Evolutionary conservation across 2,113 vertebrate genomes (phyloP).

Genomic region (Carollia perspicillata): DNA sequence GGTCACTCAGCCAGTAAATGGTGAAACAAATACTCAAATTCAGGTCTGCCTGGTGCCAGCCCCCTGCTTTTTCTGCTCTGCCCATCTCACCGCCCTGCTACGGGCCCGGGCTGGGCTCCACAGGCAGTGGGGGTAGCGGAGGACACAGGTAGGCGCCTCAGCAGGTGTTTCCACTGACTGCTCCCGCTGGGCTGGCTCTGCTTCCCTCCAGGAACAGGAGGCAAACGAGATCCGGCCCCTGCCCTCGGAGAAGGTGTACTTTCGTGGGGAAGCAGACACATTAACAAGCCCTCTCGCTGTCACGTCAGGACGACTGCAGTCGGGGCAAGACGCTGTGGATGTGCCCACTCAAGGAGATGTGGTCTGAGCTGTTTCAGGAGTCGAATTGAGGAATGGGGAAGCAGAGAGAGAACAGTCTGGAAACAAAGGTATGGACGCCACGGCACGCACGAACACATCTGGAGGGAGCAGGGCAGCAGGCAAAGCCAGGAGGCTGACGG

Average conservation of each 20-base stretch:
- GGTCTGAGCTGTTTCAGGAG: not conserved
- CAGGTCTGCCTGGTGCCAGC: not conserved
- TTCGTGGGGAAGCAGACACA: not conserved
- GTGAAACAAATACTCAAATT: not conserved
- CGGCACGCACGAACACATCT: not conserved
- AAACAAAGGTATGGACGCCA: not conserved
- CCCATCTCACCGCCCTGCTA: not conserved
- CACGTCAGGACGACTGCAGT: not conserved
- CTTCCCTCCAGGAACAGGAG: not conserved
- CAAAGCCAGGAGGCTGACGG: not conserved
- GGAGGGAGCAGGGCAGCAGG: not conserved
- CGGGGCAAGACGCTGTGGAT: not conserved
- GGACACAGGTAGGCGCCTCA: accelerated
- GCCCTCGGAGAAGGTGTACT: not conserved
- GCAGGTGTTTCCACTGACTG: accelerated
- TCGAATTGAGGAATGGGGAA: not conserved
- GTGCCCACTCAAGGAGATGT: not conserved
- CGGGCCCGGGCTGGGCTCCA: not conserved
- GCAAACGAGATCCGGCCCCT: not conserved
- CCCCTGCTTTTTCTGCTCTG: not conserved
- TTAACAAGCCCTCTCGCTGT: not conserved
- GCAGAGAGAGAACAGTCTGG: not conserved
- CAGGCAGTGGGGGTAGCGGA: accelerated
- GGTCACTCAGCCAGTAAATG: not conserved
- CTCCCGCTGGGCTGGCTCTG: accelerated